Conservation (phyloP, 2,797 vertebrate species). For the Gallinago stenura region DNA sequence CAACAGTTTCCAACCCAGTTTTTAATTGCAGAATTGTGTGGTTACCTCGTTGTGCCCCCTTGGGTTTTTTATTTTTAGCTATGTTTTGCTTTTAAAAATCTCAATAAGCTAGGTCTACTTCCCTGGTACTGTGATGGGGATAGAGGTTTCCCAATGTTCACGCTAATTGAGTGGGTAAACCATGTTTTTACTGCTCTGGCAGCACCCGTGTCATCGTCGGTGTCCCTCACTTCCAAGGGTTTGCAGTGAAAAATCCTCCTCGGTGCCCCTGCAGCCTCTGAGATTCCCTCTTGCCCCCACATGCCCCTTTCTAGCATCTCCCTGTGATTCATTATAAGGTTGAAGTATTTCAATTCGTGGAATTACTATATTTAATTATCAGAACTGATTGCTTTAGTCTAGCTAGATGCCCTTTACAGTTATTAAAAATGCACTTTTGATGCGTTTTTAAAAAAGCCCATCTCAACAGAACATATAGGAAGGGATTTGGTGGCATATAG, state of each 20-base stretch:
- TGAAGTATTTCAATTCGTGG: neutral
- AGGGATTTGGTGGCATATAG: neutral
- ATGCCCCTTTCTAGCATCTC: neutral
- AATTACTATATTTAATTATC: neutral
- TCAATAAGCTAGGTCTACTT: neutral
- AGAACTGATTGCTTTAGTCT: neutral
- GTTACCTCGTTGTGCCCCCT: neutral
- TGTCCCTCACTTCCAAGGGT: neutral
- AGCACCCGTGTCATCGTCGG: fast-evolving
- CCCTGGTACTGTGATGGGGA: neutral
- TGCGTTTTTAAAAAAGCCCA: neutral
- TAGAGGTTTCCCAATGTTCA: neutral
- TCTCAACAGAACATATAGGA: neutral
- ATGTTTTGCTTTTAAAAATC: neutral
- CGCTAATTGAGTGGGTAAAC: fast-evolving
- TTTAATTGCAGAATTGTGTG: fast-evolving
- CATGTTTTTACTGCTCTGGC: fast-evolving
- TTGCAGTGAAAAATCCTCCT: fast-evolving
- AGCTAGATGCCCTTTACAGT: neutral
- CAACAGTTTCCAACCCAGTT: neutral
- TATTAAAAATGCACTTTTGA: neutral
- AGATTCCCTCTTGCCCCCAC: neutral
- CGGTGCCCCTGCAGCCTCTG: fast-evolving
- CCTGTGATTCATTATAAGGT: neutral
- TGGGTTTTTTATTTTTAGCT: neutral